Conservation (phyloP, 2,888 invertebrate species). For the Arctia plantaginis region DNA sequence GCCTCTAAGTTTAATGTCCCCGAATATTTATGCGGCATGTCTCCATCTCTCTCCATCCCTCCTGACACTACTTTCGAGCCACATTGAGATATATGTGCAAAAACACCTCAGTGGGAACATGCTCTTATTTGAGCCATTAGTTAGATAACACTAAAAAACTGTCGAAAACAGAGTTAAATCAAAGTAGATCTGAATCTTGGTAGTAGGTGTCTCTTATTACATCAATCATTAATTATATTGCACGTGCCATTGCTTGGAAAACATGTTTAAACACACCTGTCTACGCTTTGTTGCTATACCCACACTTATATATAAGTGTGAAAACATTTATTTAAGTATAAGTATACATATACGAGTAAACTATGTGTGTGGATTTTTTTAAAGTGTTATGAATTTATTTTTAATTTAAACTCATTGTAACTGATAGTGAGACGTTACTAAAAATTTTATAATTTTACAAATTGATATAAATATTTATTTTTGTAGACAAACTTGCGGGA, state of each 20-base stretch:
- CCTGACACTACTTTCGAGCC: slow-evolving; percentile 37
- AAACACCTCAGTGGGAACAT: slow-evolving; percentile 9
- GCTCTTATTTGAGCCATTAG: slow-evolving; percentile 13
- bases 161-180: not conserved
- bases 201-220: too few relatives aligned
- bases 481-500: not conserved
- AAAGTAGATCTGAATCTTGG: not conserved
- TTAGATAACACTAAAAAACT: not conserved
- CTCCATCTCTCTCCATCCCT: too few relatives aligned
- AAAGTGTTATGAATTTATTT: too few relatives aligned
- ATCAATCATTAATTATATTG: too few relatives aligned
- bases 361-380: too few relatives aligned
- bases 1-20: slow-evolving; percentile 37
- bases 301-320: too few relatives aligned
- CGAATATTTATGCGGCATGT: slow-evolving; percentile 39
- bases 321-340: too few relatives aligned
- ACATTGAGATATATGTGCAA: slow-evolving; percentile 43
- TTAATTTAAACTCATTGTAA: not conserved
- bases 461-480: not conserved
- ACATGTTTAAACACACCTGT: too few relatives aligned
- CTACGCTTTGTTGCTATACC: too few relatives aligned
- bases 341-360: too few relatives aligned
- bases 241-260: not conserved
- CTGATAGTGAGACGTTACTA: not conserved
- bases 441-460: not conserved